Evolutionary conservation across 2,113 vertebrate genomes (phyloP), one percentile per base, ranked within the genome.

Genomic region (Pseudolaguvia tuberculata): DNA sequence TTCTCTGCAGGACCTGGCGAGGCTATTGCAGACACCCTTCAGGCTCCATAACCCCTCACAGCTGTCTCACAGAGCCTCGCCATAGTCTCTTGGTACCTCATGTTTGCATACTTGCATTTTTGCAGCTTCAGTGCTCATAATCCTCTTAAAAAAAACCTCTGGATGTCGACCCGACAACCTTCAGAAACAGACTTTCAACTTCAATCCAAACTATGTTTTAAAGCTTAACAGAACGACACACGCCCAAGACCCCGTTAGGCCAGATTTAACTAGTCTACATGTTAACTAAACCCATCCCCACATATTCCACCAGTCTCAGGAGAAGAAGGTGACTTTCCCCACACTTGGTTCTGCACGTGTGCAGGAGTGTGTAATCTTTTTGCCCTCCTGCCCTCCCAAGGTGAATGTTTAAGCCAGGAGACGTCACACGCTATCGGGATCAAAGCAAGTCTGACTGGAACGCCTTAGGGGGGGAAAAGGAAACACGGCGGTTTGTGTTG

Each of bases 311-410:
- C 1, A 51, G 9, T 69, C 13, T 25, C 10, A 13, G 66, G 50
- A 75, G 76, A 81, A 84, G 87, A 94, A 92, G 92, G 92, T 94
- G 91, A 92, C 91, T 90, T 94, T 93, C 87, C 73, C 83, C 82
- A 76, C 83, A 82, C 80, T 81, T 88, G 86, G 86, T 56, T 50
- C 83, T 83, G 83, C 84, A 84, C 86, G 90, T 90, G 90, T 82
- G 79, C 86, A 79, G 84, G 78, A 79, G 86, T 83, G 72, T 88
- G 83, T 79, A 47, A 71, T 84, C 84, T 85, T 85, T 82, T 84
- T 84, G 83, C 87, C 76, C 80, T 87, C 80, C 86, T 86, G 72
- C 83, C 83, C 88, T 87, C 84, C 92, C 86, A 70, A 88, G 87
- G 86, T 87, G 90, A 91, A 91, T 83, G 85, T 87, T 88, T 88